A percentile compares a stretch with the other conserved stretches of the same genome.
Conservation (phyloP, 2,797 vertebrate genomes). For the Clangula hyemalis region DNA sequence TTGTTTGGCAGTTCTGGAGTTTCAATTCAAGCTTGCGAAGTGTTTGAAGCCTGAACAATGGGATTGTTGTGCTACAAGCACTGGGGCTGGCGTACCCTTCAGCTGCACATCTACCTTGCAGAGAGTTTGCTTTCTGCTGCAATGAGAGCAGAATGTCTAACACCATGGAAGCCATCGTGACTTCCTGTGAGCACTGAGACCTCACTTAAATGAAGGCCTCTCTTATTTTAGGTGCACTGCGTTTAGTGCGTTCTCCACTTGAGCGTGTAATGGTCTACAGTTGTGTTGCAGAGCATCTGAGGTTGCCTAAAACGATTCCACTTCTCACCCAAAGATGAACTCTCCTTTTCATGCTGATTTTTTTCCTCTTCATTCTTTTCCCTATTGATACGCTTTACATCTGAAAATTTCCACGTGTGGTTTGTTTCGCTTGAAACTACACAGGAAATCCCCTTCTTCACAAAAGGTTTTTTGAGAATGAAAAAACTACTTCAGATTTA, state of each 20-base stretch:
- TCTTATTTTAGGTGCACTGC: neutral
- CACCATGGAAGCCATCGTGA: neutral
- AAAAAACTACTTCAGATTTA: neutral
- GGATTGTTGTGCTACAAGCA: neutral
- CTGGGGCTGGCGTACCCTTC: neutral
- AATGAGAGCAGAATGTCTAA: neutral
- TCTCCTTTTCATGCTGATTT: neutral
- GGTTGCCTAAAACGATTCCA: neutral
- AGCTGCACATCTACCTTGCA: neutral
- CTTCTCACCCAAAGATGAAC: neutral
- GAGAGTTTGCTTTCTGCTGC: neutral
- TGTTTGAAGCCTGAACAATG: neutral
- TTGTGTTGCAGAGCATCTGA: neutral
- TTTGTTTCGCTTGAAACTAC: constrained; percentile 12
- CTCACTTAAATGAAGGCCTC: neutral
- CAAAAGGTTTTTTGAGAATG: neutral
- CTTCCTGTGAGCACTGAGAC: neutral
- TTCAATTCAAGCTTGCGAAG: rapidly evolving
- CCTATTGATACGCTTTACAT: neutral
- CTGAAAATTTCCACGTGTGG: neutral
- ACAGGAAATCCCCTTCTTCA: neutral
- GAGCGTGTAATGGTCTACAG: neutral
- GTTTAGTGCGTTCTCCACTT: neutral
- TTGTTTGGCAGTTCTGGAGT: neutral
- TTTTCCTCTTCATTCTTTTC: neutral